These are phyloP conservation scores for Callipepla californica DNA, from an alignment of 2,113 vertebrate genomes.

Conservation along the genomic window DNA sequence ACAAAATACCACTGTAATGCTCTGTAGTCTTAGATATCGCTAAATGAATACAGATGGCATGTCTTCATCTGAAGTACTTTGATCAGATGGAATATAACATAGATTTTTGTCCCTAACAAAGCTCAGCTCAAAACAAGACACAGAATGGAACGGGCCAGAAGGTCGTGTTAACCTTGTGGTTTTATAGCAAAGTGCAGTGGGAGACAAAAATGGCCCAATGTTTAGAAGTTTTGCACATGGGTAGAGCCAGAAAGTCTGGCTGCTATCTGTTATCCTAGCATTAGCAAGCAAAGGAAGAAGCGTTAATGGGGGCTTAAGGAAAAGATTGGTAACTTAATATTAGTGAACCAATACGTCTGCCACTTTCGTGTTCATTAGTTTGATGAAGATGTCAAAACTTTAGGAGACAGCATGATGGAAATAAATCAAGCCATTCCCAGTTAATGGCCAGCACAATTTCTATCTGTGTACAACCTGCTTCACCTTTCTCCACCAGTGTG, in stretches of 20 bases:
- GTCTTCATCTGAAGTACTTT: slow-evolving; percentile 74
- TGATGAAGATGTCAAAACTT: slow-evolving; percentile 79
- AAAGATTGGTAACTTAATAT: slow-evolving; percentile 82
- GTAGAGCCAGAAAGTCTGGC: slow-evolving; percentile 92
- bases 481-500: not conserved
- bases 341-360: slow-evolving; percentile 74
- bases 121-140: slow-evolving; percentile 63
- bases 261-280: slow-evolving; percentile 80
- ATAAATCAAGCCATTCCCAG: slow-evolving; percentile 51
- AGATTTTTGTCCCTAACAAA: slow-evolving; percentile 80
- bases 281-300: slow-evolving; percentile 81
- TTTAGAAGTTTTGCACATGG: slow-evolving; percentile 81
- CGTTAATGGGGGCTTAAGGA: slow-evolving; percentile 80
- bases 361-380: slow-evolving; percentile 78
- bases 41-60: slow-evolving; percentile 83
- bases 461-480: not conserved
- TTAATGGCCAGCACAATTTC: slow-evolving; percentile 41
- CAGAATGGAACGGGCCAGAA: slow-evolving; percentile 73
- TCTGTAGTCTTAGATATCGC: slow-evolving; percentile 78
- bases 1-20: slow-evolving; percentile 75
- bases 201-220: slow-evolving; percentile 79
- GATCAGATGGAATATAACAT: slow-evolving; percentile 82
- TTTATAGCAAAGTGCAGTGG: slow-evolving; percentile 82
- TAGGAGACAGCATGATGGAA: slow-evolving; percentile 73
- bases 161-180: slow-evolving; percentile 90